A percentile compares a stretch with the other conserved stretches of the same genome.
Evolutionary conservation across 2,888 invertebrate genomes (phyloP).

Genomic region (Tenthredo livida): DNA sequence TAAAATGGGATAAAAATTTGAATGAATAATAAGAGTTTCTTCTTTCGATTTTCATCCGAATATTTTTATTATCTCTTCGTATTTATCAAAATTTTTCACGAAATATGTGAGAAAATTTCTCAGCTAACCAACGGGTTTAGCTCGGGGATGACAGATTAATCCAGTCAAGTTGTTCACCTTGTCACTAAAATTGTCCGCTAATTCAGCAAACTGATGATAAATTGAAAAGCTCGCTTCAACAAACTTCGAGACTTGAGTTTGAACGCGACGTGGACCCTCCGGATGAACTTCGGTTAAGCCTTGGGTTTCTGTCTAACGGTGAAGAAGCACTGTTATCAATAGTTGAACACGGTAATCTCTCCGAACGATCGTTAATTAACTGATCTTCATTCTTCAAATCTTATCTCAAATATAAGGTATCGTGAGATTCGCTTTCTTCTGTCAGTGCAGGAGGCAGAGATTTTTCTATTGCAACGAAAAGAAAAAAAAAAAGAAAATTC

Average conservation of each 20-base stretch:
- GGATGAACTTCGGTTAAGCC: constrained; percentile 3
- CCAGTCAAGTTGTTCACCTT: constrained; percentile 29
- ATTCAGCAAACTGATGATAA: constrained; percentile 33
- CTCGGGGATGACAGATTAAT: constrained; percentile 2
- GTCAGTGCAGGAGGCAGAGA: no score
- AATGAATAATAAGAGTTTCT: not conserved
- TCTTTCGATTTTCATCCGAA: not conserved
- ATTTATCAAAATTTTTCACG: not conserved
- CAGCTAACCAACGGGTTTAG: not conserved
- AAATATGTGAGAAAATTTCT: not conserved
- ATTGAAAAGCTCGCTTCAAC: constrained; percentile 17
- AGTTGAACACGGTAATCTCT: constrained; percentile 2
- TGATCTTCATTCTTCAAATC: not conserved
- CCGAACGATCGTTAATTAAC: constrained; percentile 23
- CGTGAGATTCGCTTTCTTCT: not conserved
- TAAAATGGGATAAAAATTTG: not conserved
- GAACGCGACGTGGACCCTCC: not conserved
- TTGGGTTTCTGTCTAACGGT: not conserved
- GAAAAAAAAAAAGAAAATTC: not conserved
- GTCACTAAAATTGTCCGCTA: constrained; percentile 25
- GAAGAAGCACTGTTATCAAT: constrained; percentile 7
- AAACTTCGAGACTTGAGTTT: constrained; percentile 12
- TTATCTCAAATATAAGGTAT: not conserved
- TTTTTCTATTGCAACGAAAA: not conserved
- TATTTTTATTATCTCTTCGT: not conserved